Evolutionary conservation across 2,888 invertebrate species (phyloP).

Genomic region (Amaurobius ferox): DNA sequence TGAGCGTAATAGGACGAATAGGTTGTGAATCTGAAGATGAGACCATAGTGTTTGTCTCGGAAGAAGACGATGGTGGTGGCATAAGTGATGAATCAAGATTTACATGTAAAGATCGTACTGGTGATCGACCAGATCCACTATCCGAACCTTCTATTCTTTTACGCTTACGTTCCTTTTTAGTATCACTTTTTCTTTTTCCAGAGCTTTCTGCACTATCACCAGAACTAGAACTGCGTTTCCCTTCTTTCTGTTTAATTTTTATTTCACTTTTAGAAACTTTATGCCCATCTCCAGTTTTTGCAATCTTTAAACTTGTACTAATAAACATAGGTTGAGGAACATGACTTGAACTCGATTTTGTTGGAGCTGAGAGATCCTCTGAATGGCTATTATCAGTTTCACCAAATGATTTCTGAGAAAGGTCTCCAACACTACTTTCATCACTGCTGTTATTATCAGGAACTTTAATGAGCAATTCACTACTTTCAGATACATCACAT

Average conservation of each 20-base stretch:
- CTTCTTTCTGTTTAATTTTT: slow-evolving; percentile 73
- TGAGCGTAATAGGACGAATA: slow-evolving; percentile 70
- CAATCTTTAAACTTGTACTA: slow-evolving; percentile 73
- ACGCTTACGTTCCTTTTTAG: slow-evolving; percentile 75
- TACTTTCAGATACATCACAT: slow-evolving; percentile 38
- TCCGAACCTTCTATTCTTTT: slow-evolving; percentile 74
- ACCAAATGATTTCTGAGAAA: slow-evolving; percentile 56
- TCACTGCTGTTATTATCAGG: slow-evolving; percentile 53
- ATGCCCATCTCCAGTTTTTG: slow-evolving; percentile 70
- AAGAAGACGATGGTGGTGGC: slow-evolving; percentile 72
- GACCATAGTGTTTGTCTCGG: slow-evolving; percentile 54
- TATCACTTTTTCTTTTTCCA: slow-evolving; percentile 73
- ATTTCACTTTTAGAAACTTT: slow-evolving; percentile 72
- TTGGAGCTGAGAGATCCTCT: slow-evolving; percentile 39
- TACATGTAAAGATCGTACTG: slow-evolving; percentile 60
- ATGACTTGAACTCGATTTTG: slow-evolving; percentile 45
- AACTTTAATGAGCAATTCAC: slow-evolving; percentile 26
- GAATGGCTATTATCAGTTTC: slow-evolving; percentile 65
- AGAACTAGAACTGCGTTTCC: slow-evolving; percentile 60
- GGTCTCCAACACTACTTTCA: slow-evolving; percentile 62
- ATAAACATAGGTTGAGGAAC: slow-evolving; percentile 62
- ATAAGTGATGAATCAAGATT: slow-evolving; percentile 72
- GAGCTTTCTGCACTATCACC: slow-evolving; percentile 60
- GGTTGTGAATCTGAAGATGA: slow-evolving; percentile 64
- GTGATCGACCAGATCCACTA: slow-evolving; percentile 64